Conservation (phyloP, 2,797 vertebrate genomes). For the Poeciliopsis gracilis region DNA sequence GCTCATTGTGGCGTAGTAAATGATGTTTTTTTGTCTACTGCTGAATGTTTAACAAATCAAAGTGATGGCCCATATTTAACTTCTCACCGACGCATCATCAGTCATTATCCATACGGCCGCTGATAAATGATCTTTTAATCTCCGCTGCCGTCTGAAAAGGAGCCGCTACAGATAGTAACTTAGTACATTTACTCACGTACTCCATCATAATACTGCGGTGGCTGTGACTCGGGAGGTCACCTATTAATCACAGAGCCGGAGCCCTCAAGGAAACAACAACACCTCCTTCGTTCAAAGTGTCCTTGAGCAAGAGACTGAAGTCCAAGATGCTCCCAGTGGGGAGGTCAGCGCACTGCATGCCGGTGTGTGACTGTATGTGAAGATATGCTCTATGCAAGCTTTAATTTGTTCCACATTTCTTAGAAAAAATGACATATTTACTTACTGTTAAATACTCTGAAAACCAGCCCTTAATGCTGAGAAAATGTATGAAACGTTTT, state of each 20-base stretch:
- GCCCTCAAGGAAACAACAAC: conserved; percentile 22
- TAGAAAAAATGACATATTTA: neutral
- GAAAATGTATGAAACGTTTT: neutral
- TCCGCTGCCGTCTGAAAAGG: conserved; percentile 8
- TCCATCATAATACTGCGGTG: conserved; percentile 7
- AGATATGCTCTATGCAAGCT: neutral
- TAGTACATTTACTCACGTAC: neutral
- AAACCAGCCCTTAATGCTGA: neutral
- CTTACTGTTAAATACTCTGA: neutral
- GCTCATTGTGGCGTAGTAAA: conserved; percentile 59
- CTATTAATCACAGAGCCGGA: conserved; percentile 28
- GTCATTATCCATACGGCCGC: conserved; percentile 40
- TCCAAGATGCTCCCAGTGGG: conserved; percentile 14
- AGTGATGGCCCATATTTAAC: conserved; percentile 48
- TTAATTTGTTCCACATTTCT: neutral
- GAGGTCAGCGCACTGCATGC: neutral
- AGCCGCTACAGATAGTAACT: conserved; percentile 5
- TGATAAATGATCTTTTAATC: conserved; percentile 22
- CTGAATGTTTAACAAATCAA: conserved; percentile 56
- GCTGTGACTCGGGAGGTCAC: conserved; percentile 5
- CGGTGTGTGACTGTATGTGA: neutral
- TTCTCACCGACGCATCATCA: conserved; percentile 42
- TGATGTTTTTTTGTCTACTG: conserved; percentile 46
- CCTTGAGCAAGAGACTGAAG: conserved; percentile 30
- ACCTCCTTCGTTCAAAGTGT: conserved; percentile 21